Evolutionary conservation across 1,140 invertebrate genomes (phyloP).

Genomic region (Eupeodes corollae): DNA sequence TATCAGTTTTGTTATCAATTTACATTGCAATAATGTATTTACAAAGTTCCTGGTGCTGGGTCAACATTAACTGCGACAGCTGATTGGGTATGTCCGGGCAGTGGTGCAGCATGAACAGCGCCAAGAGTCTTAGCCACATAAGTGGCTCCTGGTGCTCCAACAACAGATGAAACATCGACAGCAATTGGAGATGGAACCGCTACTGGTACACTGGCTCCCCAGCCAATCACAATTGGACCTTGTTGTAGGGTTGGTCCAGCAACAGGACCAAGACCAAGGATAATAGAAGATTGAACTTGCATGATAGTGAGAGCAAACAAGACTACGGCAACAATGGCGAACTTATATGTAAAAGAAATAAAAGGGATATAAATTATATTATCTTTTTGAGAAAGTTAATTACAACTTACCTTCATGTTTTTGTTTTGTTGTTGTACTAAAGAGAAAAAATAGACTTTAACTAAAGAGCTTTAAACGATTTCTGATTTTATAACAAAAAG

Average conservation of each 20-base stretch:
- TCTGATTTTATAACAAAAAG: constrained; percentile 36
- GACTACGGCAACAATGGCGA: constrained; percentile 34
- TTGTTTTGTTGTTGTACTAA: constrained; percentile 15
- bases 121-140: constrained; percentile 37
- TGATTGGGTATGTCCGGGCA: constrained; percentile 20
- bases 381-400: not conserved
- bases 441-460: constrained; percentile 18
- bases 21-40: not conserved
- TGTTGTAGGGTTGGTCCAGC: constrained; percentile 7
- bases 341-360: constrained; percentile 18
- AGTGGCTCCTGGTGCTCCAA: constrained; percentile 14
- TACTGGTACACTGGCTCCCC: not conserved
- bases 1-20: too few species aligned
- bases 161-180: constrained; percentile 10
- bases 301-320: constrained; percentile 35
- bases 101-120: constrained; percentile 33
- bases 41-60: constrained; percentile 31
- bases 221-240: not conserved
- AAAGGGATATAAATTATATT: not conserved
- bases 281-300: constrained; percentile 24
- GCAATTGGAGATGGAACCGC: not conserved
- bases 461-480: constrained; percentile 24
- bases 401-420: constrained; percentile 33
- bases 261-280: constrained; percentile 18
- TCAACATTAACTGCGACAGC: constrained; percentile 22